Base-by-base conservation (phyloP, 2,797 vertebrate species). In the Acridotheres tristis region DNA sequence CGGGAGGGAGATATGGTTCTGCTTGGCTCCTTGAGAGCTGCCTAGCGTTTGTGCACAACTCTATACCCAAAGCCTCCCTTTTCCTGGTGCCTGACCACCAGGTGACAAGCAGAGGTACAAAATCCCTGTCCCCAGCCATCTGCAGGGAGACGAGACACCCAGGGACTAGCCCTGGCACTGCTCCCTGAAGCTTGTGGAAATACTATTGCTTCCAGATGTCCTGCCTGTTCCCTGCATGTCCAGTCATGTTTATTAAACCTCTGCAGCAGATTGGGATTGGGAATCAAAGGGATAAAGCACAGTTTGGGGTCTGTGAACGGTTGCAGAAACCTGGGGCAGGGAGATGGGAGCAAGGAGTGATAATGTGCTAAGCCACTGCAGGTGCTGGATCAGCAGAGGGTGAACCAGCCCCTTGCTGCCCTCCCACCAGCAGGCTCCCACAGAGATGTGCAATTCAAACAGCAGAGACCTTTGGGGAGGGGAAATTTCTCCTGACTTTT, bases 61-160 rank as follows among this genome's bases (percentile, higher is more conserved):
- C 26, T 8, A 2, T 61, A 72, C 58, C 20, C 23, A 71, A n/a
- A 78, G 32, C 19, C 29, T 74, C 18, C 25, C 17, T 88, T 25
- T 42, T 42, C 36, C 32, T 2, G 3, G 6, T 91, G 29, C 36
- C 76, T 40, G 10, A 81, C 20, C 48, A 86, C 15, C 80, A 76
- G 67, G 48, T 94, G 94, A 94, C 72, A 91, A 61, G 66, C 50
- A 95, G 85, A 78, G 32, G 54, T 83, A 54, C 25, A 78, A 80
- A 92, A 84, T 91, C 88, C 54, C 38, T 55, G 30, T 89, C 76
- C 76, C 51, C 10, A 6, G 71, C 63, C 67, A 11, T 86, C 74
- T 94, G 77, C 51, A 63, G 73, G 75, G 58, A 50, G 45, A 78
- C 34, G 48, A 69, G 26, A n/a, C 67, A 40, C 40, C 59, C 48